Conservation (phyloP, 2,113 vertebrate genomes). For the Phalacrocorax brasilianus region DNA sequence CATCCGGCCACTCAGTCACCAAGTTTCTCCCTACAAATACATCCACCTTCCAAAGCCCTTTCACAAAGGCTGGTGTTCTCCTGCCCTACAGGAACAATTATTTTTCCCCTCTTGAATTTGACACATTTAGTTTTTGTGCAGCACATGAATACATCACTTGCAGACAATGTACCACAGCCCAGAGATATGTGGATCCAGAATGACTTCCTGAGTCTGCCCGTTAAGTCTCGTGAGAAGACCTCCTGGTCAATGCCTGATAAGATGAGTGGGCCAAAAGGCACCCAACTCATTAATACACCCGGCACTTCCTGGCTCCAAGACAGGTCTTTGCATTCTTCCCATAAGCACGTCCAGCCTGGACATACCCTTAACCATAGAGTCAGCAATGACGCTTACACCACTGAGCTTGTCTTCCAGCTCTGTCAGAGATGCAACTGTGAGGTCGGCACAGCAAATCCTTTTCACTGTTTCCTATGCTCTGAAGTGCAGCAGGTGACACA, state of each 20-base stretch:
- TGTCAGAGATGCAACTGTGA: not conserved
- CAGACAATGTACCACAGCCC: not conserved
- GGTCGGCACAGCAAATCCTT: not conserved
- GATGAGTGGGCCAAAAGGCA: not conserved
- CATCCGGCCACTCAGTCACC: not conserved
- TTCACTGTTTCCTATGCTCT: accelerated
- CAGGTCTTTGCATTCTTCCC: not conserved
- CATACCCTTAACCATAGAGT: not conserved
- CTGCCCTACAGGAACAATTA: not conserved
- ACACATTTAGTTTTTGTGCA: not conserved
- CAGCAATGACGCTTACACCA: not conserved
- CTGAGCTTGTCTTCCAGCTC: not conserved
- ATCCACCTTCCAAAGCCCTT: not conserved
- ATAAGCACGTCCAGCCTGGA: not conserved
- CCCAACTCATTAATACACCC: not conserved
- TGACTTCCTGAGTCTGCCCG: not conserved
- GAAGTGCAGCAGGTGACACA: not conserved
- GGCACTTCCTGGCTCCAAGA: not conserved
- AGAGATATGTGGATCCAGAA: not conserved
- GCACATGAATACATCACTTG: not conserved
- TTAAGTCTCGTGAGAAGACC: not conserved
- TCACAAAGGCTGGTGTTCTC: not conserved
- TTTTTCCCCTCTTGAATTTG: not conserved
- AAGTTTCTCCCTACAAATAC: not conserved
- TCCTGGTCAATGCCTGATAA: not conserved